Evolutionary conservation across 1,140 invertebrate species (phyloP), one percentile per base, ranked within the genome.

Genomic region (Drosophila leontia): DNA sequence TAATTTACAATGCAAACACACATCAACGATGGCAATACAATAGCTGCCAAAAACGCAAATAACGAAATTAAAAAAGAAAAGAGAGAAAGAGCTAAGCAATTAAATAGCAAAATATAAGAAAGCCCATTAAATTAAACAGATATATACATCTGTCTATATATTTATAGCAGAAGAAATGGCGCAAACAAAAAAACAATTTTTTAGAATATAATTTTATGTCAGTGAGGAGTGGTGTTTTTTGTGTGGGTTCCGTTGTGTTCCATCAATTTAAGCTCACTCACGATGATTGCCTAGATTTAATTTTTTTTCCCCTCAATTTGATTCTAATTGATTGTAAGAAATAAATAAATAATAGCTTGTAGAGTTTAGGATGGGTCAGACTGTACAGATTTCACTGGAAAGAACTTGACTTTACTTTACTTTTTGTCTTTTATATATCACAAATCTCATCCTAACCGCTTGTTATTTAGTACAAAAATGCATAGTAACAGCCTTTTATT

Each of bases 1-100:
- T 85, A 81, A 81, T 85, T 72, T 80, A 69, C 81, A 77, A 69
- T 62, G 72, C 82, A 80, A 85, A 86, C 69, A 78, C 68, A 59
- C 26, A 83, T 50, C 37, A 75, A 23, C 3, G 7, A 12, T 7
- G 12, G 19, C 44, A 23, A 35, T 23, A 62, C 51, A 55, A 26
- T 32, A 56, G 57, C 53, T 19, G 63, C 50, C 17, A 47, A 61
- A 35, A 68, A 55, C 64, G 51, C 45, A 70, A 82, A 68, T 42
- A 70, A 55, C 55, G 48, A 64, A 53, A 47, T 56, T 55, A 32
- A 45, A 41, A 55, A 69, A 60, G 6, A 71, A 57, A 37, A 55
- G 42, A 61, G 58, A 12, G 58, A 23, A 64, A 11, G 51, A n/a
- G 23, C 56, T 39, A 1, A 44, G 32, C 47, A 53, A 47, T 72